Percentiles rank a stretch among this genome's conserved stretches.
These are phyloP conservation scores for Diglossa brunneiventris DNA, from an alignment of 2,113 vertebrate species.

Conservation along the genomic window DNA sequence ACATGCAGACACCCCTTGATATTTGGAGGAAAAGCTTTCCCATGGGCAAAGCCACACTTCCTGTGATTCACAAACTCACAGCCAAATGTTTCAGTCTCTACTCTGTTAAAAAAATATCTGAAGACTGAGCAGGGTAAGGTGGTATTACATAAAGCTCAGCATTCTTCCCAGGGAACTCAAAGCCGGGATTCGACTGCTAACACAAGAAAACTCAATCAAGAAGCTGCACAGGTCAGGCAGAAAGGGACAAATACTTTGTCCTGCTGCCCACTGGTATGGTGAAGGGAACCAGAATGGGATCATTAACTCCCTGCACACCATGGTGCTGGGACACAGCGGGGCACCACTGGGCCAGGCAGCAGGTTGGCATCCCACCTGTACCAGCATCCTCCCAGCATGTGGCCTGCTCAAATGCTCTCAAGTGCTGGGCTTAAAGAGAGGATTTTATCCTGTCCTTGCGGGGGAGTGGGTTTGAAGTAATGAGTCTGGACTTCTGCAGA, in stretches of 20 bases:
- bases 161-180: not conserved
- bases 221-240: not conserved
- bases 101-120: not conserved
- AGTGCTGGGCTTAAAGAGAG: not conserved
- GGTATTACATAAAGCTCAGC: not conserved
- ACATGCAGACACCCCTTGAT: not conserved
- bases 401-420: not conserved
- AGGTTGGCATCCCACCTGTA: not conserved
- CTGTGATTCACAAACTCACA: not conserved
- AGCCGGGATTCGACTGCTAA: not conserved
- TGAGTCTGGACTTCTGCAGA: not conserved
- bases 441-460: not conserved
- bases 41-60: not conserved
- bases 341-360: not conserved
- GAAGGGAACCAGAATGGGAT: not conserved
- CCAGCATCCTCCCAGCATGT: not conserved
- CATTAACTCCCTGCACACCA: not conserved
- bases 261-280: not conserved
- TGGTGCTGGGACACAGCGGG: rapidly evolving
- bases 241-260: not conserved
- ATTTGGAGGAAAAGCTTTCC: not conserved
- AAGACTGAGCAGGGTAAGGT: not conserved
- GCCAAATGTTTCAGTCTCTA: not conserved
- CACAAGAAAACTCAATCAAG: not conserved
- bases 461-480: not conserved